Evolutionary conservation across 2,888 invertebrate genomes (phyloP).

Genomic region (Eilema sororculum): DNA sequence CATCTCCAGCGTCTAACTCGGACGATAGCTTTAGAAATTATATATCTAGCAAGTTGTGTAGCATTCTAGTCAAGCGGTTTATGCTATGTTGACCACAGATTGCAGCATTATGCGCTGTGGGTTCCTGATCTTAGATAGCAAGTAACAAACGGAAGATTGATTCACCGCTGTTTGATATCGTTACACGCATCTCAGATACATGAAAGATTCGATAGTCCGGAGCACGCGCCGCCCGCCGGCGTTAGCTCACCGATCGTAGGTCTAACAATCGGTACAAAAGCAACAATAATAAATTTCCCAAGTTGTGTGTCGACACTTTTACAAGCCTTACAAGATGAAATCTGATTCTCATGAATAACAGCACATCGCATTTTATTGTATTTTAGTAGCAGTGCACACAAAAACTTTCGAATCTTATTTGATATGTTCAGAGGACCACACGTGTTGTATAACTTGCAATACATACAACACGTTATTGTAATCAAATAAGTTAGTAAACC

Average conservation of each 20-base stretch:
- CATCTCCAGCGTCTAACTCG: slow-evolving; percentile 44
- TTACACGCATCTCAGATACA: slow-evolving; percentile 73
- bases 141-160: slow-evolving; percentile 77
- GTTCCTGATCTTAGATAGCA: slow-evolving; percentile 77
- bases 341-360: slow-evolving; percentile 76
- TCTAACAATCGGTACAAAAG: slow-evolving; percentile 69
- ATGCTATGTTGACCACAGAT: slow-evolving; percentile 63
- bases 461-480: no score
- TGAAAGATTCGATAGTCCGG: slow-evolving; percentile 66
- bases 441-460: slow-evolving; percentile 45
- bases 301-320: slow-evolving; percentile 70
- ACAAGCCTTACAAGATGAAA: slow-evolving; percentile 71
- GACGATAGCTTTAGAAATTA: neutral
- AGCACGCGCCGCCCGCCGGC: slow-evolving; percentile 70
- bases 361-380: slow-evolving; percentile 69
- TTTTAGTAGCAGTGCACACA: slow-evolving; percentile 68
- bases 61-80: slow-evolving; percentile 49
- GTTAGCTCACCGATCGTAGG: slow-evolving; percentile 61
- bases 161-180: slow-evolving; percentile 78
- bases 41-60: slow-evolving; percentile 15
- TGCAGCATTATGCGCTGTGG: slow-evolving; percentile 66
- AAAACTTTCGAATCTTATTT: slow-evolving; percentile 55
- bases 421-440: slow-evolving; percentile 72
- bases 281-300: slow-evolving; percentile 77
- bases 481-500: no score